Evolutionary conservation across 2,888 invertebrate species (phyloP), one percentile per base, ranked within the genome.

Genomic region (Neocrepidodera transversa): DNA sequence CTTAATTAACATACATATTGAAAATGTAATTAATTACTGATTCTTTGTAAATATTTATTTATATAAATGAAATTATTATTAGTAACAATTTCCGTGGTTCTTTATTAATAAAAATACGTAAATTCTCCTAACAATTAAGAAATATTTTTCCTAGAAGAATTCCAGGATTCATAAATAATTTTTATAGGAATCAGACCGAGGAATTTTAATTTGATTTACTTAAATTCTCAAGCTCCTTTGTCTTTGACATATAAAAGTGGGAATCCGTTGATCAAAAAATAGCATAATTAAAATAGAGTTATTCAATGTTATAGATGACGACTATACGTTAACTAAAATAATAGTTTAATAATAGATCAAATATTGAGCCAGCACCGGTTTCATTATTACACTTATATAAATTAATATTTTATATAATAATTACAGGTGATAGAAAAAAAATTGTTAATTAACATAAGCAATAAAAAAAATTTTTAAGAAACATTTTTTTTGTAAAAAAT

Each of bases 271-370:
- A 45, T 45, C 18, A 64, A 64, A 62, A 62, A 62, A 60, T 57
- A 42, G 47, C 20, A 48, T 62, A 64, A 64, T 64, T 64, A 62
- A 62, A 62, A 62, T 62, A 60, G 53, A 49, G 11, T 52, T 47
- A 56, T 47, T 51, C 60, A 62, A 60, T 60, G 57, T 61, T 61
- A 56, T 50, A 53, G 48, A 62, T 64, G 64, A 64, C 62, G 62
- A 64, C 64, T 60, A 64, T 59, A 50, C 45, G 45, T 60, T 38
- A 56, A 59, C 64, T 50, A 60, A 64, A 64, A 64, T 64, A 61
- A 63, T 60, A 38, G 52, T 58, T 60, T 63, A 63, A 48, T 61
- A 63, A 60, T 63, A 63, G 60, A 60, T 26, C 43, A 40, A 52
- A 52, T 51, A 42, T 55, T 28, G 20, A 20, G 28, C 8, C 20